phyloP scores from a whole-genome alignment of 2,113 vertebrate genomes.

The Leptosomus discolor region DNA sequence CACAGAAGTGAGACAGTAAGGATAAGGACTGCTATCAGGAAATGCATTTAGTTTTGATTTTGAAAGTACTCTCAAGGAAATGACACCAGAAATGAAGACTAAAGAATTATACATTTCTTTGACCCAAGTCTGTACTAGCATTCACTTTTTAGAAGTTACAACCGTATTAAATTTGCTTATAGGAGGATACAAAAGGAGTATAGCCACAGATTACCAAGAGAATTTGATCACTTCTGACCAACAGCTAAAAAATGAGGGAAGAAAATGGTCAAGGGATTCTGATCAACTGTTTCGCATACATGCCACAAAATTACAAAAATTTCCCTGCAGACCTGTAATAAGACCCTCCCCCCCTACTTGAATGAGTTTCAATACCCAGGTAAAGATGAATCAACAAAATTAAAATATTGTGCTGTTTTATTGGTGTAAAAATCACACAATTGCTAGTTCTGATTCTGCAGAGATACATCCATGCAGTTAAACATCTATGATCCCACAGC shows the following conservation, averaged over 20 bases:
- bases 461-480: constrained; percentile 92
- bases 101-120: not conserved
- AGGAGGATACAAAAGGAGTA: not conserved
- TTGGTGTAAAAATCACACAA: constrained; percentile 96
- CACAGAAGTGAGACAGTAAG: not conserved
- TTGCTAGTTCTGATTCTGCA: constrained; percentile 91
- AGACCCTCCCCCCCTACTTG: not conserved
- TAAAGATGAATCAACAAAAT: constrained; percentile 70
- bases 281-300: not conserved
- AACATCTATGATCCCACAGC: constrained; percentile 92
- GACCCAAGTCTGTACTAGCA: not conserved
- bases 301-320: not conserved
- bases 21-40: not conserved
- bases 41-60: not conserved
- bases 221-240: not conserved
- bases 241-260: not conserved
- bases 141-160: not conserved
- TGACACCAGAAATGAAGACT: not conserved
- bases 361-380: constrained; percentile 32
- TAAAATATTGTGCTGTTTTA: constrained; percentile 95
- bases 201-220: constrained; percentile 41
- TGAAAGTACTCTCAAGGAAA: not conserved
- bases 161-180: not conserved
- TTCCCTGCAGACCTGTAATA: not conserved
- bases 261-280: not conserved